phyloP scores from a whole-genome alignment of 1,140 invertebrate species.

The Saxidomus purpurata region DNA sequence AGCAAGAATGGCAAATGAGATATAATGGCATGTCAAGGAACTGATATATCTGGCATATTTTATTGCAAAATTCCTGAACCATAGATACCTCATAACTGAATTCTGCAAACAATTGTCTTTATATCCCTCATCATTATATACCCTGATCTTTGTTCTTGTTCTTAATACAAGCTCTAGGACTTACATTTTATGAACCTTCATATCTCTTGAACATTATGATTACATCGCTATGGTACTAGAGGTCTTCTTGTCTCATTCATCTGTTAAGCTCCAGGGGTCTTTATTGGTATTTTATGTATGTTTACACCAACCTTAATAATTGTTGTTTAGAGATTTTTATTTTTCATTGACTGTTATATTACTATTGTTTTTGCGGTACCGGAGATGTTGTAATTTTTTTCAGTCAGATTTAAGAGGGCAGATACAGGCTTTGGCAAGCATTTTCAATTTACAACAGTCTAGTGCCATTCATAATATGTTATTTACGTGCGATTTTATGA shows the following conservation, averaged over 20 bases:
- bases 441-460: no score
- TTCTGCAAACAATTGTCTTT: not conserved
- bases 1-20: no score
- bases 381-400: no score
- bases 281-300: slow-evolving; percentile 10
- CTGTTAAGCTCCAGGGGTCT: not conserved
- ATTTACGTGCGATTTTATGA: no score
- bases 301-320: not conserved
- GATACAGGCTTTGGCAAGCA: no score
- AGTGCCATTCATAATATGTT: no score
- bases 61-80: not conserved
- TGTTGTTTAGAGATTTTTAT: not conserved
- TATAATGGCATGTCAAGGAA: no score
- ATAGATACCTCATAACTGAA: not conserved
- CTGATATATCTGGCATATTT: not conserved
- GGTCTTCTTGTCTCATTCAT: not conserved
- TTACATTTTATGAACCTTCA: not conserved
- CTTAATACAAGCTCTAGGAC: not conserved
- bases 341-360: no score
- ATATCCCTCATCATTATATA: not conserved
- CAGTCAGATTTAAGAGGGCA: no score
- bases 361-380: no score
- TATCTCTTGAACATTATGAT: not conserved
- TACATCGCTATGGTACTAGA: not conserved
- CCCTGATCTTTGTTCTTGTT: not conserved